phyloP scores from a whole-genome alignment of 2,888 invertebrate genomes.

The Prosopocoilus inquinatus region DNA sequence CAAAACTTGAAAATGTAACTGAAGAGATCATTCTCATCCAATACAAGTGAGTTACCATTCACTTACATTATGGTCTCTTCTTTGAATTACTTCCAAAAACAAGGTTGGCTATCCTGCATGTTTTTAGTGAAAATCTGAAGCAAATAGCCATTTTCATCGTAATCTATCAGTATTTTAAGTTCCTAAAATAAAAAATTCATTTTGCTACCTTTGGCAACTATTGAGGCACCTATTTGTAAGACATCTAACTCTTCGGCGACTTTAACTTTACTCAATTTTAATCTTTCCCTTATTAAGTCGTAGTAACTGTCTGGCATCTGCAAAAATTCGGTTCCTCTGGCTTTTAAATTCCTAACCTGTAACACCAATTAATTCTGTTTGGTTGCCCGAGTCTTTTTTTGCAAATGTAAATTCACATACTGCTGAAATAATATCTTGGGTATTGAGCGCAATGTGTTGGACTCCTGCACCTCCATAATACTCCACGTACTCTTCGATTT shows the following conservation, averaged over 20 bases:
- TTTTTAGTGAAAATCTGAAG: slow-evolving; percentile 97
- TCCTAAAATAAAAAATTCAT: slow-evolving; percentile 56
- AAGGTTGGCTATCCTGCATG: slow-evolving; percentile 94
- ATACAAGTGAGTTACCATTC: not conserved
- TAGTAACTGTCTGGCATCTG: slow-evolving; percentile 90
- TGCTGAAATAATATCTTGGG: slow-evolving; percentile 82
- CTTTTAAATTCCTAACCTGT: slow-evolving; percentile 69
- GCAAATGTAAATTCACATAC: slow-evolving; percentile 55
- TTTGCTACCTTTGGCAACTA: not conserved
- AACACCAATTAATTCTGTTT: slow-evolving; percentile 18
- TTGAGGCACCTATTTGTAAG: slow-evolving; percentile 53
- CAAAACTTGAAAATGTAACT: slow-evolving; percentile 15
- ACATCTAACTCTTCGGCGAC: slow-evolving; percentile 82
- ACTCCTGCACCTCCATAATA: slow-evolving; percentile 98
- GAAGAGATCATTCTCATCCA: not conserved
- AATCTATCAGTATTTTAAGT: slow-evolving; percentile 93
- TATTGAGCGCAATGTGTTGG: slow-evolving; percentile 97
- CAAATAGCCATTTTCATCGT: slow-evolving; percentile 95
- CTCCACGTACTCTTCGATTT: slow-evolving; percentile 98
- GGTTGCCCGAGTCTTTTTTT: not conserved
- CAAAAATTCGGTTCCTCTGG: slow-evolving; percentile 87
- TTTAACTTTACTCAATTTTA: slow-evolving; percentile 74
- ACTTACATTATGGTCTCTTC: slow-evolving; percentile 88
- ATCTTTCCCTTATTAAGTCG: slow-evolving; percentile 71
- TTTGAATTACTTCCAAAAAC: slow-evolving; percentile 95